Base-by-base conservation (phyloP, 64 coral and sea anemone species). In the Stylophora pistillata region DNA sequence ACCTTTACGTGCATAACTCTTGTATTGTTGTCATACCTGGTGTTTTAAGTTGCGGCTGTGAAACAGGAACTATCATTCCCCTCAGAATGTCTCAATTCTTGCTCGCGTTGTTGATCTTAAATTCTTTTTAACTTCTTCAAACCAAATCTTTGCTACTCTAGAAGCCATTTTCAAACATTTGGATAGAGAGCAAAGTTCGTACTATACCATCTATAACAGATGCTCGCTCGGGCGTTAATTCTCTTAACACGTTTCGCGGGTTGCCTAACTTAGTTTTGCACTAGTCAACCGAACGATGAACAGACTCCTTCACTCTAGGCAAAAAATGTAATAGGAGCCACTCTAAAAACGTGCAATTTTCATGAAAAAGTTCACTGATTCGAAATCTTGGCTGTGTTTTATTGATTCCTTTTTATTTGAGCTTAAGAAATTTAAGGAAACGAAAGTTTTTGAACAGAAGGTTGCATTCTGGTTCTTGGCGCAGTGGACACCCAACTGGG, bases 151-250 rank as follows among this genome's bases (percentile, higher is more conserved):
- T 10, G 6, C 18, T 10, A 12, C 58, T 65, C 5, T 65, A 23
- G 13, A 53, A 70, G 26, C n/a, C n/a, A 69, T 34, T 84, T 10
- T 21, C 5, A 54, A 62, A 13, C 15, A 0, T 70, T 84, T 70
- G 10, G 20, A 27, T 68, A 9, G 7, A 47, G 17, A 27, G 69
- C 18, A 54, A 11, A 70, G 32, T 21, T 65, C 20, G 61, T 27
- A 84, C 21, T 69, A 70, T 53, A 84, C 62, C 66, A 69, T 70
- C 69, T 53, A 34, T 23, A 84, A 84, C 80, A 84, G 80, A 33
- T 84, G 80, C 58, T 62, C 33, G 59, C 58, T 62, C 33, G 59
- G 13, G 32, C 20, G 80, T 69, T 68, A 84, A 84, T 84, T 84
- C 47, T 84, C 62, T 69, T 70, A 33, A 69, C 60, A 53, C 60